A percentile compares a stretch with the other conserved stretches of the same genome.
Evolutionary conservation across 2,888 invertebrate species (phyloP).

Genomic region (Pristionchus fissidentatus): DNA sequence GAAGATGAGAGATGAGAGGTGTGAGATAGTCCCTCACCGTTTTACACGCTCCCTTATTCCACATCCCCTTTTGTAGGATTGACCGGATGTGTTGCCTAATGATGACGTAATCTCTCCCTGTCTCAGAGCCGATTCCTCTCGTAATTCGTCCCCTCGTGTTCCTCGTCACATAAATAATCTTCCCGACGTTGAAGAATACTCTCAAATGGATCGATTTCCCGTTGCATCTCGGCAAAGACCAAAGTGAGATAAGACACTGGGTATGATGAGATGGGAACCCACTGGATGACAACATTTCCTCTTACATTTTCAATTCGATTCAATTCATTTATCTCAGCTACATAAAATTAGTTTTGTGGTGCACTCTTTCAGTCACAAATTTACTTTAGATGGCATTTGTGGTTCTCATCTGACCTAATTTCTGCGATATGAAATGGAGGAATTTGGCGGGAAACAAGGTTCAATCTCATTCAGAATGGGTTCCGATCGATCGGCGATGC

Average conservation of each 20-base stretch:
- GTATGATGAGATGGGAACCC: neutral
- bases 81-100: too few relatives aligned
- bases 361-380: neutral
- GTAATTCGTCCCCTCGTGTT: slow-evolving; percentile 37
- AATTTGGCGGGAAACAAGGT: neutral
- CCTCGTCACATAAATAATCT: slow-evolving; percentile 38
- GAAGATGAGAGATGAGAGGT: too few relatives aligned
- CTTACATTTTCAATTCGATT: neutral
- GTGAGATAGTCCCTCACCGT: too few relatives aligned
- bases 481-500: slow-evolving; percentile 22
- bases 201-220: slow-evolving; percentile 32
- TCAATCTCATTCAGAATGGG: neutral
- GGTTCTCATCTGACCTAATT: neutral
- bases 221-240: neutral
- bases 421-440: neutral
- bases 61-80: too few relatives aligned
- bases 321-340: too few relatives aligned
- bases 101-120: too few relatives aligned
- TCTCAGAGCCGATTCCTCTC: slow-evolving; percentile 28
- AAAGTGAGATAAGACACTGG: neutral
- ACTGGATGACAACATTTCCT: neutral
- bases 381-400: neutral
- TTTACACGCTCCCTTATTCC: too few relatives aligned
- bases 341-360: neutral
- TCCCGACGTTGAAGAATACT: slow-evolving; percentile 12